phyloP scores from a whole-genome alignment of 2,113 vertebrate species.

The Anoura caudifer region DNA sequence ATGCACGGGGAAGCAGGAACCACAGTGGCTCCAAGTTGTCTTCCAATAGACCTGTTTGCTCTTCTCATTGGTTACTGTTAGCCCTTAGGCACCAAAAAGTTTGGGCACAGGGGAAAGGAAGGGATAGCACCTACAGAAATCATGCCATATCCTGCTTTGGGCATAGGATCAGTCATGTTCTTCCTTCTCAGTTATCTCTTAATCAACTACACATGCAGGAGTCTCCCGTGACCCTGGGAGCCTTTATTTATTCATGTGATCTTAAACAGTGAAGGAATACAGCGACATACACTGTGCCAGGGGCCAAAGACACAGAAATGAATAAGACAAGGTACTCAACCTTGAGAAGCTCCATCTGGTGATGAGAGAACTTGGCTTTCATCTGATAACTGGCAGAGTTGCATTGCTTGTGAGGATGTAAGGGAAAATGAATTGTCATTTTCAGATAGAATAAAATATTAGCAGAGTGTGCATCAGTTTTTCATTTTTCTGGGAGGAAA shows the following conservation, averaged over 20 bases:
- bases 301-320: neutral
- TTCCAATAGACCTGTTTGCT: neutral
- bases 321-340: neutral
- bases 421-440: neutral
- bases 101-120: neutral
- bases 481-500: neutral
- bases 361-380: neutral
- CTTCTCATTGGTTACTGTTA: neutral
- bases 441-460: neutral
- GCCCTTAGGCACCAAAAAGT: neutral
- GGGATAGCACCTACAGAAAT: neutral
- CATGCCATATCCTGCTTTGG: neutral
- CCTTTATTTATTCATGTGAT: neutral
- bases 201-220: neutral
- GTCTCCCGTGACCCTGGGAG: neutral
- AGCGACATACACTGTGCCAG: neutral
- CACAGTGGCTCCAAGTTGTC: neutral
- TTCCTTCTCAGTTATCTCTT: neutral
- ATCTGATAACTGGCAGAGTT: neutral
- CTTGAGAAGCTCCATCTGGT: neutral
- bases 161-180: neutral
- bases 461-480: neutral
- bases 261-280: neutral
- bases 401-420: neutral
- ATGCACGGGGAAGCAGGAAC: neutral